phyloP scores from a whole-genome alignment of 2,113 vertebrate genomes.

The Physeter macrocephalus region DNA sequence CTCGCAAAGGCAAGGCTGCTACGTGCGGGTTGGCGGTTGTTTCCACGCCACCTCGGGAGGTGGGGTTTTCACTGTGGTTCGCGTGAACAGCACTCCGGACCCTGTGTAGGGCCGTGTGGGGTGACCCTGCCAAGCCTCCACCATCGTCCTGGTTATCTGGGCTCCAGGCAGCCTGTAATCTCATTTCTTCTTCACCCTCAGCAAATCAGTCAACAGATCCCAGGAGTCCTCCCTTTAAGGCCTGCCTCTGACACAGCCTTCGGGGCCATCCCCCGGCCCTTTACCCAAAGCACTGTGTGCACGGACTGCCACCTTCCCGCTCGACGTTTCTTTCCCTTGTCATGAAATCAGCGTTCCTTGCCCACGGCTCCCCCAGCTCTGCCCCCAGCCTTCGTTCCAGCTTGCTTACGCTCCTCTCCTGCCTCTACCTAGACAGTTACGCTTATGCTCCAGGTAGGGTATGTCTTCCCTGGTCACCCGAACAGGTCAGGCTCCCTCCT shows the following conservation, averaged over 20 bases:
- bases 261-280: fast-evolving
- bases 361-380: fast-evolving
- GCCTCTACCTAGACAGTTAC: too few relatives aligned
- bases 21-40: neutral
- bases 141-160: fast-evolving
- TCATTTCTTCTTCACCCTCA: neutral
- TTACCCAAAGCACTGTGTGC: neutral
- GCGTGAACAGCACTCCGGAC: fast-evolving
- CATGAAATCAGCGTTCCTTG: neutral
- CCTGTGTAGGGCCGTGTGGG: fast-evolving
- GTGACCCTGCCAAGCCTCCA: neutral
- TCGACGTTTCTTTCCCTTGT: neutral
- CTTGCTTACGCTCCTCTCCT: neutral
- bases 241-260: neutral
- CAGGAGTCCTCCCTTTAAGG: neutral
- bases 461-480: neutral
- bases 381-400: neutral
- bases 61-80: fast-evolving
- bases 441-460: neutral
- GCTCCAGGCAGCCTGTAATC: neutral
- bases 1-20: neutral
- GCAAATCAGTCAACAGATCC: neutral
- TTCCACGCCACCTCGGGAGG: neutral
- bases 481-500: neutral
- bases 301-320: neutral